Conservation (phyloP, 2,797 vertebrate genomes). For the Aselliscus stoliczkanus region DNA sequence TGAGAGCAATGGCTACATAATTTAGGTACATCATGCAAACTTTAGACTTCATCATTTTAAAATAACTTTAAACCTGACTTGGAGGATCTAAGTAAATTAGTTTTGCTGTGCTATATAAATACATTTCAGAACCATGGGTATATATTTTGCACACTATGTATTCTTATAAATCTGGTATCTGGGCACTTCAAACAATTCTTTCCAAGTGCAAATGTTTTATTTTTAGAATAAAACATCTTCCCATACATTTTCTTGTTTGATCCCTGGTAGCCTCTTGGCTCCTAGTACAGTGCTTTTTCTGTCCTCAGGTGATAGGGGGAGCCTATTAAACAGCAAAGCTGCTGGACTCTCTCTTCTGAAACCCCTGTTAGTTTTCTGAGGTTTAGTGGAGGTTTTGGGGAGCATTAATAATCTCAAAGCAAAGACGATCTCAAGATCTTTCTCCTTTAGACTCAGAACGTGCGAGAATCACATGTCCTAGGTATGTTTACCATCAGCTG, state of each 20-base stretch:
- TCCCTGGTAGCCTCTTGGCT: neutral
- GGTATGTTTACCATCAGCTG: neutral
- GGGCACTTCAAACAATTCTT: neutral
- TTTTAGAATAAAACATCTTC: conserved; percentile 43
- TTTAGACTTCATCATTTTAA: conserved; percentile 28
- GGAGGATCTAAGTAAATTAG: conserved; percentile 4
- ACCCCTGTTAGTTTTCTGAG: neutral
- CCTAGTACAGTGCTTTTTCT: neutral
- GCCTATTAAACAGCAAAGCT: neutral
- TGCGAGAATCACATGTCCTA: neutral
- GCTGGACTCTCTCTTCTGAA: neutral
- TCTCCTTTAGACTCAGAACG: neutral
- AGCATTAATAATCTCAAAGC: neutral
- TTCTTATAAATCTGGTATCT: neutral
- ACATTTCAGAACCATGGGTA: neutral
- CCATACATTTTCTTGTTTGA: neutral
- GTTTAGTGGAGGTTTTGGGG: neutral
- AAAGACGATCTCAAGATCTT: neutral
- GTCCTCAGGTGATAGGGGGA: neutral
- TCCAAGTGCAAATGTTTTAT: neutral
- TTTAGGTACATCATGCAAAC: neutral
- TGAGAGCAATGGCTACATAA: neutral
- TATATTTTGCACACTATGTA: neutral
- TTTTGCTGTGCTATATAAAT: conserved; percentile 29
- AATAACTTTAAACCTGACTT: conserved; percentile 14